These are phyloP conservation scores for Mesocricetus auratus DNA, from an alignment of 2,113 vertebrate genomes.

Conservation along the genomic window DNA sequence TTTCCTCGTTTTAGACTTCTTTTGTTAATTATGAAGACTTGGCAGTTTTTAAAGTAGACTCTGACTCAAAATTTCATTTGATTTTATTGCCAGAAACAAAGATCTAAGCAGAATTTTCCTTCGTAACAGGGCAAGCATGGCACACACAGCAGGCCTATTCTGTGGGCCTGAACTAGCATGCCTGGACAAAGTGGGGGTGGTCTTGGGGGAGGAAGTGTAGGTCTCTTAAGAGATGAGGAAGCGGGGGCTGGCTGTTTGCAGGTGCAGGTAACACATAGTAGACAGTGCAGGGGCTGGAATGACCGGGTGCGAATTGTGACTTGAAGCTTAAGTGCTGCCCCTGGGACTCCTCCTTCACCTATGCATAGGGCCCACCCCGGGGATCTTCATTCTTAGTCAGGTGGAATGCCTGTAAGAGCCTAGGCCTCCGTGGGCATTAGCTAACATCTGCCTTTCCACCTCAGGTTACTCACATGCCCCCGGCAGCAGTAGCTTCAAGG, in stretches of 20 bases:
- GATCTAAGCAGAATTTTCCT: background rate
- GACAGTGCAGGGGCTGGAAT: background rate
- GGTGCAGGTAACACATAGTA: background rate
- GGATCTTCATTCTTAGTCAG: background rate
- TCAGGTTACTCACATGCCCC: background rate
- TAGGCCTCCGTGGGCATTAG: background rate
- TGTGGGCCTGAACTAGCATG: background rate
- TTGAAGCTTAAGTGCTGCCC: background rate
- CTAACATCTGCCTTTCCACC: background rate
- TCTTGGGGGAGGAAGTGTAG: background rate
- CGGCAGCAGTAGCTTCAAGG: background rate
- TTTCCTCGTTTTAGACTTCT: slow-evolving; percentile 32
- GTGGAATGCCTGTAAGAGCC: background rate
- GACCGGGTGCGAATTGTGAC: background rate
- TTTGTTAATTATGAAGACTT: slow-evolving; percentile 61
- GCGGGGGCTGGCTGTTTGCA: background rate
- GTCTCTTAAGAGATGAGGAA: background rate
- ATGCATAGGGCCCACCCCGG: background rate
- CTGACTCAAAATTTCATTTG: slow-evolving; percentile 51
- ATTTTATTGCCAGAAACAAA: slow-evolving; percentile 57
- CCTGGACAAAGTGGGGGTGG: background rate
- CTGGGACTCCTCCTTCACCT: background rate
- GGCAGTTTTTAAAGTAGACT: slow-evolving; percentile 41
- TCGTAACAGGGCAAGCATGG: background rate
- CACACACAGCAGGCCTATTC: background rate